These are phyloP conservation scores for Pygathrix nemaeus DNA, from an alignment of 2,113 vertebrate species.

Conservation along the genomic window DNA sequence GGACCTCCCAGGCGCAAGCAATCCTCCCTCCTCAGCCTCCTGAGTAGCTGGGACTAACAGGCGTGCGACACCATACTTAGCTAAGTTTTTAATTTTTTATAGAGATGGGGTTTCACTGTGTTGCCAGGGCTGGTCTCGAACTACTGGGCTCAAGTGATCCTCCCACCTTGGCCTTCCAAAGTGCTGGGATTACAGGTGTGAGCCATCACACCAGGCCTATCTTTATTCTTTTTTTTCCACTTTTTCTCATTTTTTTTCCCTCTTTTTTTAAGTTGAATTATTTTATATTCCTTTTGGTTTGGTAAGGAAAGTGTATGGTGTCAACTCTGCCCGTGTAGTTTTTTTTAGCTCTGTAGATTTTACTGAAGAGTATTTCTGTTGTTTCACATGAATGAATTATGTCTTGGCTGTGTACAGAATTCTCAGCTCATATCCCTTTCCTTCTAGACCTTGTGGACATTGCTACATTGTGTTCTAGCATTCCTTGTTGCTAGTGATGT, in stretches of 20 bases:
- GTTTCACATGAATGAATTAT: conserved; percentile 1
- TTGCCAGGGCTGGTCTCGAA: too few relatives aligned
- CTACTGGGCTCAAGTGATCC: too few relatives aligned
- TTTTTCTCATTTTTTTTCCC: not conserved
- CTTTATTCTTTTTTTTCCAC: not conserved
- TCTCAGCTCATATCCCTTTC: not conserved
- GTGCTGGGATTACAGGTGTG: too few relatives aligned
- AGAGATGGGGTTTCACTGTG: too few relatives aligned
- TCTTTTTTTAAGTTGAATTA: not conserved
- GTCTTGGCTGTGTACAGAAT: not conserved
- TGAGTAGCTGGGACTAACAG: too few relatives aligned
- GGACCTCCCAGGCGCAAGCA: too few relatives aligned
- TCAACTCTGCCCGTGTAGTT: not conserved
- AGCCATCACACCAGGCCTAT: not conserved
- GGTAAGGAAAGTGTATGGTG: not conserved
- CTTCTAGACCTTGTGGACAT: not conserved
- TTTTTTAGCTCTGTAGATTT: not conserved
- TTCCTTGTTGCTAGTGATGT: not conserved
- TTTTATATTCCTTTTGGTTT: conserved; percentile 1
- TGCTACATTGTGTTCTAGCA: not conserved
- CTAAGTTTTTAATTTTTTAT: too few relatives aligned
- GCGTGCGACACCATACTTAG: too few relatives aligned
- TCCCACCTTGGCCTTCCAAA: too few relatives aligned
- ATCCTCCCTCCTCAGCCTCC: too few relatives aligned
- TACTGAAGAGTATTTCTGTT: not conserved